phyloP scores from a whole-genome alignment of 2,797 vertebrate species.

The Borostomias antarcticus region DNA sequence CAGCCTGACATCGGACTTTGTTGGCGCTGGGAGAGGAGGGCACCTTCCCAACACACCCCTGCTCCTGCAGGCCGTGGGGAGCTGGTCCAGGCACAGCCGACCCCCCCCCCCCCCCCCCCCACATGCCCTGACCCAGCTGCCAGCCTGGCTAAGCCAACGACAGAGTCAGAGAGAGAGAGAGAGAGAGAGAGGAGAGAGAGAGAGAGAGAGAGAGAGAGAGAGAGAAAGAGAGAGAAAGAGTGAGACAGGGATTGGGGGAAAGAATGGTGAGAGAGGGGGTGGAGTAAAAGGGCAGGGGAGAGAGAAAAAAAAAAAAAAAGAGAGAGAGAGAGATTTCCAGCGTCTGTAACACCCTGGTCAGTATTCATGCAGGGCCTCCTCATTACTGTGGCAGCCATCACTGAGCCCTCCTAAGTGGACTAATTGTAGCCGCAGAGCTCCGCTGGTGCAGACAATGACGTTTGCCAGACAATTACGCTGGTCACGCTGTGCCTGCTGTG shows the following conservation, averaged over 20 bases:
- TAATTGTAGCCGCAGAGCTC: conserved; percentile 49
- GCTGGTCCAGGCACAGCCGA: conserved; percentile 54
- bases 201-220: conserved; percentile 8
- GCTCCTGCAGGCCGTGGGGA: conserved; percentile 47
- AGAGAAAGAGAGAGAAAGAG: conserved; percentile 29
- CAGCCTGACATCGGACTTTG: conserved; percentile 63
- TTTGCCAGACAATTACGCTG: conserved; percentile 33
- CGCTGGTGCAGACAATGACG: conserved; percentile 48
- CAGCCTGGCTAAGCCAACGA: conserved; percentile 24
- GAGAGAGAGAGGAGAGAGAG: conserved; percentile 3
- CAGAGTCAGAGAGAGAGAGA: conserved; percentile 1
- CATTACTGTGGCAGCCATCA: conserved; percentile 45
- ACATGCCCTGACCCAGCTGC: conserved; percentile 53
- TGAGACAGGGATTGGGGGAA: conserved; percentile 23
- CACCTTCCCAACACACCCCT: conserved; percentile 63
- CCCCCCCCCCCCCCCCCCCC: conserved; percentile 32
- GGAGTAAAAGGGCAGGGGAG: background rate
- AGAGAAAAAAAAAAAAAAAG: conserved; percentile 32
- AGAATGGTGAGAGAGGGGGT: background rate
- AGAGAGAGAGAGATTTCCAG: conserved; percentile 19
- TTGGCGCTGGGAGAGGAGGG: conserved; percentile 56
- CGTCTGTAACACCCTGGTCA: conserved; percentile 27
- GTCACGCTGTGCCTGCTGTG: conserved; percentile 30
- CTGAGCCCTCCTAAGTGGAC: conserved; percentile 36
- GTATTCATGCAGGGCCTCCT: conserved; percentile 32